Conservation (phyloP, 2,113 vertebrate genomes). For the Chionomys nivalis region DNA sequence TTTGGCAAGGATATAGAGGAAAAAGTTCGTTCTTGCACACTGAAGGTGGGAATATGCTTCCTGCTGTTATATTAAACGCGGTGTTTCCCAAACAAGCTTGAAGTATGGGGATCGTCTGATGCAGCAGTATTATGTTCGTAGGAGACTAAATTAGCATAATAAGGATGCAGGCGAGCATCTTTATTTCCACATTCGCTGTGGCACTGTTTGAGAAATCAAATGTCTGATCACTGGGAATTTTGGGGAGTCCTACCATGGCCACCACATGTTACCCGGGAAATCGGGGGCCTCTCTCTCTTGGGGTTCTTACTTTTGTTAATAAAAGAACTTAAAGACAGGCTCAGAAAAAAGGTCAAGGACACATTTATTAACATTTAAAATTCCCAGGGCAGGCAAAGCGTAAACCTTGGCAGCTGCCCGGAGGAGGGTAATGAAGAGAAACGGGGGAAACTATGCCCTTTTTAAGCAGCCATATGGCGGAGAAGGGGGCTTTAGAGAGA, state of each 20-base stretch:
- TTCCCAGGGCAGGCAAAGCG: not conserved
- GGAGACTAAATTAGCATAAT: not conserved
- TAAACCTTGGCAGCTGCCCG: not conserved
- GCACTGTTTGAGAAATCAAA: not conserved
- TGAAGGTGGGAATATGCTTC: not conserved
- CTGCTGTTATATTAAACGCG: not conserved
- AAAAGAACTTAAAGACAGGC: not conserved
- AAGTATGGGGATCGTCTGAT: not conserved
- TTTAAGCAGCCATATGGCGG: not conserved
- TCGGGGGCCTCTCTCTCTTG: not conserved
- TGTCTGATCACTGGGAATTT: not conserved
- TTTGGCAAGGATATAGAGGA: not conserved
- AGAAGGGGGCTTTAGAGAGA: not conserved
- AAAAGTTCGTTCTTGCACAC: not conserved
- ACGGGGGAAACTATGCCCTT: not conserved
- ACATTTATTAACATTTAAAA: not conserved
- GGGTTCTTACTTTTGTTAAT: not conserved
- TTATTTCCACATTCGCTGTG: not conserved
- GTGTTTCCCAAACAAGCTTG: not conserved
- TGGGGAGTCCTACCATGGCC: not conserved
- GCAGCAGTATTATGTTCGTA: not conserved
- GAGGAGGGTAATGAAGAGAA: not conserved
- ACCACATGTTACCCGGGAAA: not conserved
- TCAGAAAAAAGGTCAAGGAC: not conserved
- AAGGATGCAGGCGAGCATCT: not conserved